Evolutionary conservation across 2,797 vertebrate species (phyloP), one percentile per base, ranked within the genome.

Genomic region (Odontamblyopus rebecca): DNA sequence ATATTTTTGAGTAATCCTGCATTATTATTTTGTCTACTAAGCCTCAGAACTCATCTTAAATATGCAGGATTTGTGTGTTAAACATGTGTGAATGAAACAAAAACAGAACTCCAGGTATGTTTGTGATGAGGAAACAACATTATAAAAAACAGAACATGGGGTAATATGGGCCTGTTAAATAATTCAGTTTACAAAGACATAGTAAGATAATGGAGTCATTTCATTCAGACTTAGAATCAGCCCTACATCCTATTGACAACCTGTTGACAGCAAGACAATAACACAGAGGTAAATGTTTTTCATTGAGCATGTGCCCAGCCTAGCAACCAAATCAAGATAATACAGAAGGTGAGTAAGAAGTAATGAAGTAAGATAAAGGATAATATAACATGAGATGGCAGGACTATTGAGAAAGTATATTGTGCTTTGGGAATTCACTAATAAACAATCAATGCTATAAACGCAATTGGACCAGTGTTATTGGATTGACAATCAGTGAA

Each of bases 281-380:
- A 38, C 64, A 32, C 5, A 35, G 63, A 11, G 38, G 79, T 73
- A 71, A 72, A 76, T 86, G 79, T 84, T 83, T 76, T 85, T 76
- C 70, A 79, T 66, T 3, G 8, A 87, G 72, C 70, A 86, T 72
- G 48, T 73, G 16, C 75, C 69, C 75, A 85, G 77, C 83, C 78
- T 80, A 81, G 85, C 79, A 89, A 90, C 85, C 79, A 65, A 73
- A 74, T 78, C 67, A 61, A 61, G 61, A 76, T 59, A 71, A 83
- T 82, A 60, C 51, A 60, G 67, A 13, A 15, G 59, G 78, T 76
- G 77, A 79, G 48, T 65, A 81, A 80, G 74, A 68, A 63, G 54
- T 70, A 11, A 27, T 59, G 53, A 38, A 68, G 53, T 6, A 68
- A 35, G 18, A 12, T 18, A 80, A 32, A 35, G 12, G 6, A 35